phyloP scores from a whole-genome alignment of 1,140 invertebrate genomes.

The Trichomalopsis sarcophagae region DNA sequence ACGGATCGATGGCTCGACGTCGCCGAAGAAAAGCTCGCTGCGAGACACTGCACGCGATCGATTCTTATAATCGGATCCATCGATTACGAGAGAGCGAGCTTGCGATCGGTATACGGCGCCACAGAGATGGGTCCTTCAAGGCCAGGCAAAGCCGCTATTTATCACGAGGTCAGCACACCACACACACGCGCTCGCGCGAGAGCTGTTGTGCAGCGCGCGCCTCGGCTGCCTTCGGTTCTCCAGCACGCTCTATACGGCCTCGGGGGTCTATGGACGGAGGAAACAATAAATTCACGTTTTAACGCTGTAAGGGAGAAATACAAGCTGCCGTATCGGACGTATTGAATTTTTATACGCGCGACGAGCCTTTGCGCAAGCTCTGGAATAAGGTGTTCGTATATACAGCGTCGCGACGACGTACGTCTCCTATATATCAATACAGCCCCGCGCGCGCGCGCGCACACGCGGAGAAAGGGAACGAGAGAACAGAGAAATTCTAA shows the following conservation, averaged over 20 bases:
- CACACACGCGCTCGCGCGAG: too few relatives aligned
- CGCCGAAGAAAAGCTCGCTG: background rate
- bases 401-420: background rate
- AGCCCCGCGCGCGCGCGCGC: background rate
- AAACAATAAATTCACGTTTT: conserved; percentile 50
- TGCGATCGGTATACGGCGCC: background rate
- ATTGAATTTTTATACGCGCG: conserved; percentile 48
- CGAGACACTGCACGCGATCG: conserved; percentile 18
- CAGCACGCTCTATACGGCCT: background rate
- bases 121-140: conserved; percentile 44
- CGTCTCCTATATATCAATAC: conserved; percentile 1
- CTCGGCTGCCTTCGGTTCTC: background rate
- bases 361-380: background rate
- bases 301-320: conserved; percentile 41
- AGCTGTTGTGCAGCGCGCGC: background rate
- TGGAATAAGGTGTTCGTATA: background rate
- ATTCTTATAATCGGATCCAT: conserved; percentile 52
- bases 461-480: too few relatives aligned
- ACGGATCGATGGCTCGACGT: background rate
- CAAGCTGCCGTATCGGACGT: conserved; percentile 30
- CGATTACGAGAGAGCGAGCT: conserved; percentile 48
- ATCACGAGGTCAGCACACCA: conserved; percentile 51
- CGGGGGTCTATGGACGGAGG: background rate
- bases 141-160: conserved; percentile 54
- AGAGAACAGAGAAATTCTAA: conserved; percentile 29